Base-by-base conservation (phyloP, 2,113 vertebrate species). In the Ia io region DNA sequence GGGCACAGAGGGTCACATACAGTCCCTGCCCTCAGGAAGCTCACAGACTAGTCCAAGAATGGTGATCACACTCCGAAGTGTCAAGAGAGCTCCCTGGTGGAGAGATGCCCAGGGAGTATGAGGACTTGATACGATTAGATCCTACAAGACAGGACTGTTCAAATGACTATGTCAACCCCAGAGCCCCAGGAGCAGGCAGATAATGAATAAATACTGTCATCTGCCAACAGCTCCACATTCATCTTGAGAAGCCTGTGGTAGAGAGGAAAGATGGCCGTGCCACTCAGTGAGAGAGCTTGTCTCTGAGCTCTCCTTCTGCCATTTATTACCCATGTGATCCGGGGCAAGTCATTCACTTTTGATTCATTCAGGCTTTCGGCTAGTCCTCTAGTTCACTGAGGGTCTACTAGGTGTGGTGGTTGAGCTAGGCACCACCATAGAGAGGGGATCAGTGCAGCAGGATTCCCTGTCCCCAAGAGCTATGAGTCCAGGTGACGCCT, bases 61-160 rank as follows among this genome's bases (percentile, higher is more conserved):
- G 42, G 51, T 2, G 22, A 28, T 44, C 12, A 9, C 8, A 6
- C 7, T 20, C n/a, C 0, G 0, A 18, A 6, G 11, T 10, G 77
- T 49, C 23, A 42, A 65, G 91, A 84, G 3, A 25, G 32, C 63
- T 84, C 23, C 42, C 32, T 14, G 44, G 63, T 18, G 65, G 73
- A 47, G 53, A 40, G 28, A 16, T 6, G 42, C 11, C 56, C 63
- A 44, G 84, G 83, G 49, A 25, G 23, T 3, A 6, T 0, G 1
- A 71, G 67, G 59, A 67, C 25, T 1, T 3, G 37, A 30, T 6
- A 30, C 0, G 0, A 47, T 67, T 37, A 16, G 53, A 69, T 59
- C 49, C 40, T 17, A 23, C 1, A 14, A 11, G 47, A 47, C 65
- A 47, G 67, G 47, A 18, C 49, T 49, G 17, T 47, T 80, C 59